Evolutionary conservation across 2,888 invertebrate genomes (phyloP), one percentile per base, ranked within the genome.

Genomic region (Priocnemis perturbator): DNA sequence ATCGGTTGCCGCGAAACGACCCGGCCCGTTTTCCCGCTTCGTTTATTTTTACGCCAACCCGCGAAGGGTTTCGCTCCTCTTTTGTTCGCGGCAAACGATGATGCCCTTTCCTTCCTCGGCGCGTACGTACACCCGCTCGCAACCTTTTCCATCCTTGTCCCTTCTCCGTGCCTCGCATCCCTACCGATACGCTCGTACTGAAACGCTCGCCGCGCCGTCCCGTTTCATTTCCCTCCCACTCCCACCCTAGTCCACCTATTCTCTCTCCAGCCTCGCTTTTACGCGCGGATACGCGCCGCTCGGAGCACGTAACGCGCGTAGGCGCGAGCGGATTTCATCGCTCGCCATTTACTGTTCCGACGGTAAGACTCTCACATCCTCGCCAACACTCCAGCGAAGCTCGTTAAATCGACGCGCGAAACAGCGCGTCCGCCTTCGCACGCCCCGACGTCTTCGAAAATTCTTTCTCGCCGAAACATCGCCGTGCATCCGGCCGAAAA

Each of bases 41-140:
- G 78, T 78, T 78, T 74, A 66, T 66, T 74, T 76, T 78, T 78
- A 78, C 71, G 78, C 62, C 64, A 20, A 37, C 57, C 61, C 64
- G 20, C 59, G 37, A 62, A 64, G 71, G 30, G 67, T 56, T 65
- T 67, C 65, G 50, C 66, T 67, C 30, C 60, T 53, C 59, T 20
- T 69, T 66, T 67, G 62, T 60, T 67, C 61, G 61, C 45, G 30
- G 62, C 56, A 47, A 73, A 59, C n/a, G 71, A 67, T 60, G 45
- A 72, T 59, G 58, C 53, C 37, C 56, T 58, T 69, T 64, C 44
- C 50, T 20, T 5, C 44, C 50, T 66, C 53, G 53, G 53, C 57
- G n/a, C 5, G 23, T 53, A 7, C 23, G 26, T 26, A 17, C 55
- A 5, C 14, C 23, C 55, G 21, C 64, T 67, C 66, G 60, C 58